Percentiles rank a stretch among this genome's conserved stretches.
Evolutionary conservation across 2,113 vertebrate genomes (phyloP).

Genomic region (Gorsachius goisagi): DNA sequence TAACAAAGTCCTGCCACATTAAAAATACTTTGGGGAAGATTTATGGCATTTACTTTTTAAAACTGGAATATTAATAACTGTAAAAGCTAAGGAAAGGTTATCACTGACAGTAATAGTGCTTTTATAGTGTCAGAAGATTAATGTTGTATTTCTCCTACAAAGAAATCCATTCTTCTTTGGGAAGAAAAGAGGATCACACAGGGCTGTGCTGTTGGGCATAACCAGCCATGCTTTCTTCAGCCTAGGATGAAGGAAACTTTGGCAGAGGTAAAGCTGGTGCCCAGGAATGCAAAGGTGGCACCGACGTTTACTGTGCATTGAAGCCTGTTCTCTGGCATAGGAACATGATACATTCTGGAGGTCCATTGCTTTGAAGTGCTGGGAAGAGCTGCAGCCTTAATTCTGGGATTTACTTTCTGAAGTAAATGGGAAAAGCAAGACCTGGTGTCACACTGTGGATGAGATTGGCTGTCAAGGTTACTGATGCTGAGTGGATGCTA

Average conservation of each 20-base stretch:
- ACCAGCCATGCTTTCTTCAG: background rate
- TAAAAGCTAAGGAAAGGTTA: background rate
- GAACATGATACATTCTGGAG: background rate
- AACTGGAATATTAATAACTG: background rate
- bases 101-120: background rate
- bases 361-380: background rate
- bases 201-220: background rate
- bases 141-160: background rate
- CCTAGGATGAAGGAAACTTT: background rate
- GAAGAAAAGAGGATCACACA: background rate
- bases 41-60: conserved; percentile 8
- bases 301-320: background rate
- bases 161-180: background rate
- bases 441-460: background rate
- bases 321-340: background rate
- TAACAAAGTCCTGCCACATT: background rate
- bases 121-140: background rate
- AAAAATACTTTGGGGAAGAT: background rate
- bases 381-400: background rate
- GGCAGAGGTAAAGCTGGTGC: background rate
- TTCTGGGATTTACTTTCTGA: background rate
- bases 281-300: background rate
- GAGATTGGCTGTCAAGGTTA: background rate
- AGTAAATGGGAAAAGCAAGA: background rate
- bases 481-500: background rate